Conservation (phyloP, 2,888 invertebrate species). For the Ophioninae sp. region DNA sequence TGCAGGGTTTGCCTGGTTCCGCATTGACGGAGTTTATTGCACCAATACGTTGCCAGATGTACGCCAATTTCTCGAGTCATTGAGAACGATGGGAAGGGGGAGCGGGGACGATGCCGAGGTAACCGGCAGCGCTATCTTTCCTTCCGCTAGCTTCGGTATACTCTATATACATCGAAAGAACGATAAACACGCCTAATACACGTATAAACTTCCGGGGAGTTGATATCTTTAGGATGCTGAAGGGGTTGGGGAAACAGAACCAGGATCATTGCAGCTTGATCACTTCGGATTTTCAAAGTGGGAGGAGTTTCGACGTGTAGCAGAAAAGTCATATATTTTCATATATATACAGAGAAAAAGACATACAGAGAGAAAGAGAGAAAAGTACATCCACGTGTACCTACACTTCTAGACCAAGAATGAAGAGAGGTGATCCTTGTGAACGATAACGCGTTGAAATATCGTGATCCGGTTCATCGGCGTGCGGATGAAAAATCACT, state of each 20-base stretch:
- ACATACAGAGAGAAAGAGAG: background rate
- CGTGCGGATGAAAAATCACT: conserved; percentile 69
- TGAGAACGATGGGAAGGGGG: background rate
- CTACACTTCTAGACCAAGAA: background rate
- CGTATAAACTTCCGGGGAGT: conserved; percentile 21
- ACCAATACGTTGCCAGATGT: conserved; percentile 1
- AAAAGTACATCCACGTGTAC: background rate
- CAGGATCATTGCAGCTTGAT: conserved; percentile 51
- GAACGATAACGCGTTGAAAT: conserved; percentile 65
- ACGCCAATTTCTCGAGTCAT: conserved; percentile 33
- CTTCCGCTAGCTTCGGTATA: conserved; percentile 51
- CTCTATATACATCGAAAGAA: conserved; percentile 19
- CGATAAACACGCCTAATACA: conserved; percentile 11
- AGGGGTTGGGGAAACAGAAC: conserved; percentile 1
- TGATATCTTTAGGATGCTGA: conserved; percentile 44
- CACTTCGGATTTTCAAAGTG: conserved; percentile 32
- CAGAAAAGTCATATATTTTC: background rate
- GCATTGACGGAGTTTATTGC: background rate
- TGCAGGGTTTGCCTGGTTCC: background rate
- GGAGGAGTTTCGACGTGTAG: conserved; percentile 25
- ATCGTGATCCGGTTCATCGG: conserved; percentile 67
- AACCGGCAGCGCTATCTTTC: conserved; percentile 38
- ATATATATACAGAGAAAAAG: background rate
- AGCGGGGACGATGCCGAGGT: conserved; percentile 3
- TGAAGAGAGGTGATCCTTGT: conserved; percentile 47